phyloP scores from a whole-genome alignment of 30 jellyfish, hydroid and myxozoan genomes.

The Chironex yamaguchii region DNA sequence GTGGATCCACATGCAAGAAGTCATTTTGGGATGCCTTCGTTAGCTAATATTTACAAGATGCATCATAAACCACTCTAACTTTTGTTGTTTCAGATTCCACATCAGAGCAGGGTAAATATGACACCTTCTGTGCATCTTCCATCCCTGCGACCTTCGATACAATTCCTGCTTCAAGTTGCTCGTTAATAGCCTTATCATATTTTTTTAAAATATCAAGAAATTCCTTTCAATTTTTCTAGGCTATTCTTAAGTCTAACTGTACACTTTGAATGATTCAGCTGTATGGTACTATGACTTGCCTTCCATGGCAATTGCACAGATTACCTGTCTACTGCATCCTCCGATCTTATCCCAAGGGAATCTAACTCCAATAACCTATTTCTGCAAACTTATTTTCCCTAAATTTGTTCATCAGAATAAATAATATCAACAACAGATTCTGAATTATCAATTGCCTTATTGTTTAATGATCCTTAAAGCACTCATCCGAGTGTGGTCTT shows the following conservation, averaged over 20 bases:
- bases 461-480: neutral
- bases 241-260: neutral
- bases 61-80: constrained; percentile 32
- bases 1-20: neutral
- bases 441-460: neutral
- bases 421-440: neutral
- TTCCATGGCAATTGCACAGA: constrained; percentile 59
- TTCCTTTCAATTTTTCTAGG: constrained; percentile 12
- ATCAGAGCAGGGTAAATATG: constrained; percentile 27
- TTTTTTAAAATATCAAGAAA: constrained; percentile 7
- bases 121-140: constrained; percentile 38
- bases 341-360: constrained; percentile 3
- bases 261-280: constrained; percentile 15
- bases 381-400: neutral
- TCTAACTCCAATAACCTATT: constrained; percentile 6
- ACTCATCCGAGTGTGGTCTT: constrained; percentile 34
- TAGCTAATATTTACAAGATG: neutral
- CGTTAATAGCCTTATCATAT: constrained; percentile 6
- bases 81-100: constrained; percentile 46
- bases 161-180: constrained; percentile 41
- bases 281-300: constrained; percentile 52
- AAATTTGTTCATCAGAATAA: neutral
- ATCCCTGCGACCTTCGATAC: constrained; percentile 29
- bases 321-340: constrained; percentile 55
- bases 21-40: neutral